These are phyloP conservation scores for Nanorana parkeri DNA, from an alignment of 2,113 vertebrate species.

Conservation along the genomic window DNA sequence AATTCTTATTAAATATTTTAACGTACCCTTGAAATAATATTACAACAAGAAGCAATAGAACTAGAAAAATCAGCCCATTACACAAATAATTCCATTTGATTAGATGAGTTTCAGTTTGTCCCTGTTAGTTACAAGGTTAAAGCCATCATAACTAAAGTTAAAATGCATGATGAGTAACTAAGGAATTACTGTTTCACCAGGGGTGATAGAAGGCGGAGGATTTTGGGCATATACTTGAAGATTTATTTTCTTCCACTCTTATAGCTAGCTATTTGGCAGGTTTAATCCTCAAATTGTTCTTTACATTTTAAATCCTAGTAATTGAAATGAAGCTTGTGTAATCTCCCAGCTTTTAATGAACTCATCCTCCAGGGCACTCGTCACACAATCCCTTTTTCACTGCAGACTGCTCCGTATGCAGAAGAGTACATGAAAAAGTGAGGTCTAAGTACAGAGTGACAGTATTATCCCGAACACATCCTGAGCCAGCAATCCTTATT, in stretches of 20 bases:
- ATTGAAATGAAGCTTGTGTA: conserved; percentile 37
- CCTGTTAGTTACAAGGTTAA: not conserved
- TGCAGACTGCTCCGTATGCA: not conserved
- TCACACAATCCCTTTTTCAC: conserved; percentile 9
- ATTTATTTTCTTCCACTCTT: conserved; percentile 4
- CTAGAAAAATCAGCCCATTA: too few species aligned
- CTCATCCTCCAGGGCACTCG: not conserved
- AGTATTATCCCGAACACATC: not conserved
- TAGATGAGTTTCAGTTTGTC: too few species aligned
- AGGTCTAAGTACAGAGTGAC: not conserved
- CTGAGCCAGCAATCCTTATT: not conserved
- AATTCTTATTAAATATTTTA: too few species aligned
- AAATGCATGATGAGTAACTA: not conserved
- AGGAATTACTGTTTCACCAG: not conserved
- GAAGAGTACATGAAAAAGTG: not conserved
- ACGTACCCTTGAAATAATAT: too few species aligned
- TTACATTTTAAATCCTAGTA: conserved; percentile 42
- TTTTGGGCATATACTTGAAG: conserved; percentile 2
- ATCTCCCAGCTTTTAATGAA: conserved; percentile 31
- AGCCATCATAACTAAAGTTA: not conserved
- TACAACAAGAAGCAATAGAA: too few species aligned
- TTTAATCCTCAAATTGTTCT: conserved; percentile 49
- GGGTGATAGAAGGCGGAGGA: not conserved
- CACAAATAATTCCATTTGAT: too few species aligned
- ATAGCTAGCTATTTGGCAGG: conserved; percentile 1